Evolutionary conservation across 1,140 invertebrate species (phyloP), one percentile per base, ranked within the genome.

Genomic region (Cryptotermes secundus): DNA sequence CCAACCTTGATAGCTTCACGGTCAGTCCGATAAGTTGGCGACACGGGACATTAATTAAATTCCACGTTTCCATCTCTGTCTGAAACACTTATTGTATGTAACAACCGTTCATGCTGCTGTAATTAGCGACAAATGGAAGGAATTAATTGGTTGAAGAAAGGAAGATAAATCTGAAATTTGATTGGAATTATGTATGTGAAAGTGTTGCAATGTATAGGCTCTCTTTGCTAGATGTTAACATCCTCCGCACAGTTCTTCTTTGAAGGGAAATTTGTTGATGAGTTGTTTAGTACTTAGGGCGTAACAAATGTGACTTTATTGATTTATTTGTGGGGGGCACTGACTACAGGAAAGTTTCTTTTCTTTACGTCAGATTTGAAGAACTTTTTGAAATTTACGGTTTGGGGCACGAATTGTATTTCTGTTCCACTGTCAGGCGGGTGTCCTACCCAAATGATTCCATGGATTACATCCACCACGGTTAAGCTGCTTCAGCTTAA

Each of bases 41-140:
- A 72, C 59, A 72, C n/a, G 59, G 59, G n/a, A 31, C 59, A 72
- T 72, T 72, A 72, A 72, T 72, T 72, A 72, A 72, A 72, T 72
- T 72, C n/a, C 59, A 16, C 10, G 59, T 72, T 72, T 72, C n/a
- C 26, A 9, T 72, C 59, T 72, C 59, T 72, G 26, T 72, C 59
- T 31, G 16, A 72, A n/a, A 72, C 59, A 72, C 59, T 72, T 72
- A 72, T 72, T 72, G 31, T 14, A n/a, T n/a, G n/a, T 14, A 31
- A 72, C 59, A 72, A n/a, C n/a, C 59, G n/a, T 31, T 49, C 45
- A 49, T 49, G 45, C 14, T 49, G 45, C 16, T 22, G 45, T 49
- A 49, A 49, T 49, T 49, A 49, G 45, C 45, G 19, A 49, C 45
- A 49, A 49, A 49, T 22, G 45, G 45, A 49, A 72, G n/a, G 59